Percentiles rank a stretch among this genome's conserved stretches.
phyloP scores from a whole-genome alignment of 2,113 vertebrate genomes.

The Ictalurus furcatus region DNA sequence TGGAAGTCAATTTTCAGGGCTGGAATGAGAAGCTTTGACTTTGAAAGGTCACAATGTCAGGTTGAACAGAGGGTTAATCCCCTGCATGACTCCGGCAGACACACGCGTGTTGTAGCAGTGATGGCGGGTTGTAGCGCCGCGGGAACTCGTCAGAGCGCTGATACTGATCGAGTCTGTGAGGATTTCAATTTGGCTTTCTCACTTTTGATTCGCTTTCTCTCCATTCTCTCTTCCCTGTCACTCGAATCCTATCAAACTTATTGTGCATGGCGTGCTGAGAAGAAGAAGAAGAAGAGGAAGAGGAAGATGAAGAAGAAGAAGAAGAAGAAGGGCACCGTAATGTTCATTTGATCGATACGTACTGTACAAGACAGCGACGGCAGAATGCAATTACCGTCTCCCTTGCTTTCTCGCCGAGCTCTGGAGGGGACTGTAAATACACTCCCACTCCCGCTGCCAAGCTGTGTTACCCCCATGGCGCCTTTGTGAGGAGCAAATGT shows the following conservation, averaged over 20 bases:
- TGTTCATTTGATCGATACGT: conserved; percentile 51
- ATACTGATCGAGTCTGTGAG: conserved; percentile 37
- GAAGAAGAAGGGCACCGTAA: conserved; percentile 14
- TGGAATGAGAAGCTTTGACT: neutral
- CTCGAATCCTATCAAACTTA: conserved; percentile 43
- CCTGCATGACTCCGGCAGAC: conserved; percentile 5
- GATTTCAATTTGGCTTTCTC: conserved; percentile 24
- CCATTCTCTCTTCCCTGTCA: conserved; percentile 31
- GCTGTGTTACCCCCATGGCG: conserved; percentile 39
- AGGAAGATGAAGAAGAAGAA: neutral
- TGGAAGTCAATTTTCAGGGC: conserved; percentile 11
- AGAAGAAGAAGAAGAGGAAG: conserved; percentile 1
- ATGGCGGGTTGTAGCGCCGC: neutral
- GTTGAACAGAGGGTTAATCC: conserved; percentile 48
- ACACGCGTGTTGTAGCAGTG: neutral
- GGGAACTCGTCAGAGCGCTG: neutral
- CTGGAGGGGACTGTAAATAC: conserved; percentile 50
- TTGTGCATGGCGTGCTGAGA: conserved; percentile 23
- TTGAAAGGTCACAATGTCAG: conserved; percentile 53
- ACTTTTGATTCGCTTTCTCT: conserved; percentile 28
- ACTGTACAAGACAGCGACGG: conserved; percentile 52
- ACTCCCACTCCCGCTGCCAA: conserved; percentile 46
- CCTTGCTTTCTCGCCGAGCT: conserved; percentile 31
- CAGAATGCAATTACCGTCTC: conserved; percentile 55
- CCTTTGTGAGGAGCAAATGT: conserved; percentile 3